Evolutionary conservation across 2,113 vertebrate genomes (phyloP).

Genomic region (Isurus oxyrinchus): DNA sequence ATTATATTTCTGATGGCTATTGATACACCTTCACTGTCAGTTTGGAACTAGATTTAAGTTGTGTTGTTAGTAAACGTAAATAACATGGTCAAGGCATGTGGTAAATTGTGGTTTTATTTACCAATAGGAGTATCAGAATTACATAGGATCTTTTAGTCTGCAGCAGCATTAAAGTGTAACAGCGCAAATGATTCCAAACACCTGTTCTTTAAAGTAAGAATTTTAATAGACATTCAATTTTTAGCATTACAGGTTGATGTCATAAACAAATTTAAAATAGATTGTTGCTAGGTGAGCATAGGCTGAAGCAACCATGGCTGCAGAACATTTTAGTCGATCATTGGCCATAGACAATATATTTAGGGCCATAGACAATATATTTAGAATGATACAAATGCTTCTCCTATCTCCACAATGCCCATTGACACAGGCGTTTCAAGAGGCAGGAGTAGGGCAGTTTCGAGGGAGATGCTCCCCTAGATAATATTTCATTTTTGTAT

Average conservation of each 20-base stretch:
- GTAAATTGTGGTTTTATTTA: background rate
- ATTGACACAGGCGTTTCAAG: background rate
- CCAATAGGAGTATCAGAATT: background rate
- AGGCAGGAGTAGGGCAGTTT: too few relatives aligned
- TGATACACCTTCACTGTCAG: background rate
- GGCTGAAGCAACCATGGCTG: background rate
- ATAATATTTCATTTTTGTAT: background rate
- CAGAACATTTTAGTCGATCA: background rate
- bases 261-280: constrained; percentile 6
- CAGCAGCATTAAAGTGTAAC: background rate
- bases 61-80: background rate
- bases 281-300: background rate
- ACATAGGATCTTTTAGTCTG: background rate
- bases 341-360: background rate
- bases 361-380: background rate
- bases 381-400: background rate
- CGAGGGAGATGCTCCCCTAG: background rate
- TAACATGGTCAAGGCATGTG: background rate
- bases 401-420: background rate
- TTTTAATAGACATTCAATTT: background rate
- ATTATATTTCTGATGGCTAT: background rate
- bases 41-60: background rate
- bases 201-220: background rate
- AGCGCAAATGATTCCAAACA: background rate
- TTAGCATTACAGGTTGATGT: background rate